These are phyloP conservation scores for Ophion ventricosus DNA, from an alignment of 2,888 invertebrate genomes.

Conservation along the genomic window DNA sequence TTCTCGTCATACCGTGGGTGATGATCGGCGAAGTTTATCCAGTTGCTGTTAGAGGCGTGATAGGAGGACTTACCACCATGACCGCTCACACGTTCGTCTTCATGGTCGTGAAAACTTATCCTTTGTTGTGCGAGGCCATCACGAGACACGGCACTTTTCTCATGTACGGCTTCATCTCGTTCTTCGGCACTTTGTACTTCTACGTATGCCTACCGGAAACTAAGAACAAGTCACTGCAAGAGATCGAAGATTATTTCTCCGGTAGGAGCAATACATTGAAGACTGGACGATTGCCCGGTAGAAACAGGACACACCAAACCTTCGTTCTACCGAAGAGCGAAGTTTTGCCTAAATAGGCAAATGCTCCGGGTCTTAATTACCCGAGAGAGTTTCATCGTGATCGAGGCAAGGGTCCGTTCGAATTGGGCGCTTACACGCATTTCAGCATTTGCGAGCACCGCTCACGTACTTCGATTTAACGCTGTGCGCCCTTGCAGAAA, in stretches of 20 bases:
- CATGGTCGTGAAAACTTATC: constrained; percentile 88
- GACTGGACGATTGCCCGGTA: constrained; percentile 71
- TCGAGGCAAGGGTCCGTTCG: no score
- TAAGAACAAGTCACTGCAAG: constrained; percentile 88
- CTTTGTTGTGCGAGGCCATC: constrained; percentile 84
- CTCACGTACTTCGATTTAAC: no score
- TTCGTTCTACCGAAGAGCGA: constrained; percentile 76
- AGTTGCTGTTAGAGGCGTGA: constrained; percentile 87
- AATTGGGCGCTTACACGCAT: no score
- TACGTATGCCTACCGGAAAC: constrained; percentile 88
- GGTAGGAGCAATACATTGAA: constrained; percentile 86
- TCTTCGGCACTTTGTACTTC: constrained; percentile 86
- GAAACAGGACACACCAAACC: constrained; percentile 69
- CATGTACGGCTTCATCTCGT: constrained; percentile 86
- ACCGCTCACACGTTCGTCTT: constrained; percentile 87
- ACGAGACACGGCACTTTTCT: constrained; percentile 87
- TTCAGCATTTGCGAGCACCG: not conserved
- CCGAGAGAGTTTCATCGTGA: not conserved
- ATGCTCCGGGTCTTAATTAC: not conserved
- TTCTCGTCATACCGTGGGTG: constrained; percentile 89
- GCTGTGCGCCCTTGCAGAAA: no score
- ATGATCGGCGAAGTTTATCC: constrained; percentile 91
- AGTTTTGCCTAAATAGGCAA: constrained; percentile 74
- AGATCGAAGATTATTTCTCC: constrained; percentile 89
- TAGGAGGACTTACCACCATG: constrained; percentile 88